Percentiles rank a stretch among this genome's conserved stretches.
Evolutionary conservation across 2,113 vertebrate species (phyloP).

Genomic region (Phalacrocorax pelagicus): DNA sequence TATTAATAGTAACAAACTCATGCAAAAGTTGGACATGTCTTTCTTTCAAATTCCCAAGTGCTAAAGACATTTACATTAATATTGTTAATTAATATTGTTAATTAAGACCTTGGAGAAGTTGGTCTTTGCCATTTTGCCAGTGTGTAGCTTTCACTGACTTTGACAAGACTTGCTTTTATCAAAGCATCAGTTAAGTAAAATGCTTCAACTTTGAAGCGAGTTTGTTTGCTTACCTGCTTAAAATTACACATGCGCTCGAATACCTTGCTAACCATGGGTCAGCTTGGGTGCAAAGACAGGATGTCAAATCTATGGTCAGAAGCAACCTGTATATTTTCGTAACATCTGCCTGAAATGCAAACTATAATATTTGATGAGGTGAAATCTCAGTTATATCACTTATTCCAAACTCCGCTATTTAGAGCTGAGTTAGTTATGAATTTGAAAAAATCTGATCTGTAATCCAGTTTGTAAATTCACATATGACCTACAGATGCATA

Average conservation of each 20-base stretch:
- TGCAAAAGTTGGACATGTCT: background rate
- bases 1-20: slow-evolving; percentile 1
- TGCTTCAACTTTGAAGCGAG: background rate
- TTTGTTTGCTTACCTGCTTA: background rate
- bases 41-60: background rate
- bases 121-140: background rate
- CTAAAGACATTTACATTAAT: background rate
- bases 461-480: background rate
- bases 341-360: background rate
- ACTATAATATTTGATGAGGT: background rate
- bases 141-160: background rate
- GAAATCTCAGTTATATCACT: background rate
- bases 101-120: background rate
- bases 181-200: background rate
- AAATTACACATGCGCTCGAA: background rate
- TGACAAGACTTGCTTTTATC: background rate
- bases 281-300: background rate
- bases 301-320: background rate
- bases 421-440: background rate
- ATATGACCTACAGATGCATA: background rate
- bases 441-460: background rate
- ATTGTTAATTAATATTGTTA: no score
- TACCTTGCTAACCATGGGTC: background rate
- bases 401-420: background rate
- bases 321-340: background rate